These are phyloP conservation scores for Hydrocynus forskahlii DNA, from an alignment of 2,797 vertebrate species.

Conservation along the genomic window DNA sequence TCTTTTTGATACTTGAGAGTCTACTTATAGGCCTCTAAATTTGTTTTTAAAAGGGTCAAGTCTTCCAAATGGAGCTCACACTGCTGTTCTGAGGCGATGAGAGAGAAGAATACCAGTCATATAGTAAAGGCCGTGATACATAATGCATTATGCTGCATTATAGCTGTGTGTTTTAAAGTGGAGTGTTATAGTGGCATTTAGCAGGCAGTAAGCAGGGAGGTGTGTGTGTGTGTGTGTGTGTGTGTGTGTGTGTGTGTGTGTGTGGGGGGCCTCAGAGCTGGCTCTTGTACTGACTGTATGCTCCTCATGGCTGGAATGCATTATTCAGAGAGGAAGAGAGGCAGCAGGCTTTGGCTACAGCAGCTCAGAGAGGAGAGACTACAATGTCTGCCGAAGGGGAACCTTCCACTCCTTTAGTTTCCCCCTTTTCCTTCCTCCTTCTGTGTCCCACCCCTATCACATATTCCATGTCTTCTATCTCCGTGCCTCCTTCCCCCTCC, in stretches of 20 bases:
- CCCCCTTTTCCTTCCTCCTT: constrained; percentile 35
- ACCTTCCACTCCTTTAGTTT: not conserved
- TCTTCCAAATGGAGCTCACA: constrained; percentile 28
- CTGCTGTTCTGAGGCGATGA: constrained; percentile 14
- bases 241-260: constrained; percentile 25
- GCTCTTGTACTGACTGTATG: constrained; percentile 30
- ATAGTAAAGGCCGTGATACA: constrained; percentile 25
- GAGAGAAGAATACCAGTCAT: constrained; percentile 16
- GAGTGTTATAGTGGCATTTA: constrained; percentile 39
- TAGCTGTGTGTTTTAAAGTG: constrained; percentile 40
- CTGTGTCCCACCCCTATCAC: not conserved
- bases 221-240: not conserved
- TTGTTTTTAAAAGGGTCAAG: constrained; percentile 20
- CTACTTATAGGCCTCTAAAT: constrained; percentile 31
- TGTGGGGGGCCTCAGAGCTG: not conserved
- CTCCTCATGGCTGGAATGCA: constrained; percentile 31
- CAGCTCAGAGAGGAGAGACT: constrained; percentile 2
- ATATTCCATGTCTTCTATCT: not conserved
- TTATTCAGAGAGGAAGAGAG: constrained; percentile 32
- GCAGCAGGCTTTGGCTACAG: constrained; percentile 28
- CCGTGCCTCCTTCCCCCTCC: constrained; percentile 38
- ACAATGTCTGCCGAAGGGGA: constrained; percentile 1
- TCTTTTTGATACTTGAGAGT: constrained; percentile 16
- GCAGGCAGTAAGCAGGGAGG: constrained; percentile 31
- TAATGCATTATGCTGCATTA: constrained; percentile 51